Conservation (phyloP, 2,797 vertebrate species). For the Pterois miles region DNA sequence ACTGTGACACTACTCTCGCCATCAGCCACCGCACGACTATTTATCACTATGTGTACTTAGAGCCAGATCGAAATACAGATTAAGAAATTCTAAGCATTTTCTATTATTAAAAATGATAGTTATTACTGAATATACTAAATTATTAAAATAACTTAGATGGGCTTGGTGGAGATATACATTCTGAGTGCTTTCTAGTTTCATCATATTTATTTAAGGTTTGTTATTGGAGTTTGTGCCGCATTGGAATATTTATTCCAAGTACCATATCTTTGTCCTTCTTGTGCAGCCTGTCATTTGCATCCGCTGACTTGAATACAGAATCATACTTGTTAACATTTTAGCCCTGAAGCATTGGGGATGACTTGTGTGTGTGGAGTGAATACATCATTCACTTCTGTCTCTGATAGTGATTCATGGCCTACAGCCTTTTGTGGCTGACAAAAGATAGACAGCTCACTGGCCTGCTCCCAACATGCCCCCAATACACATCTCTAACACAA, state of each 20-base stretch:
- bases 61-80: neutral
- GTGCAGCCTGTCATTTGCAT: conserved; percentile 63
- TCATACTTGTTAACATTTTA: conserved; percentile 71
- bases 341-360: conserved; percentile 44
- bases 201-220: conserved; percentile 24
- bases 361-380: conserved; percentile 69
- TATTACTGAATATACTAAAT: no score
- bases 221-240: conserved; percentile 14
- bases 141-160: conserved; percentile 19
- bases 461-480: conserved; percentile 41
- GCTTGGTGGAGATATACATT: conserved; percentile 4
- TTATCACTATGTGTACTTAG: neutral
- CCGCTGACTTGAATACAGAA: conserved; percentile 62
- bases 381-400: conserved; percentile 65
- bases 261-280: conserved; percentile 57
- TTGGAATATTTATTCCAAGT: conserved; percentile 42
- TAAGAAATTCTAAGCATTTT: neutral
- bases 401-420: conserved; percentile 64
- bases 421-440: conserved; percentile 60
- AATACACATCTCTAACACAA: conserved; percentile 32
- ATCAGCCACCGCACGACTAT: neutral
- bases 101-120: no score
- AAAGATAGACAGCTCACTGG: conserved; percentile 67
- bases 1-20: neutral
- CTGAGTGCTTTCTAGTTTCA: conserved; percentile 2